phyloP scores from a whole-genome alignment of 1,140 invertebrate genomes.

The Meloidogyne chitwoodi region DNA sequence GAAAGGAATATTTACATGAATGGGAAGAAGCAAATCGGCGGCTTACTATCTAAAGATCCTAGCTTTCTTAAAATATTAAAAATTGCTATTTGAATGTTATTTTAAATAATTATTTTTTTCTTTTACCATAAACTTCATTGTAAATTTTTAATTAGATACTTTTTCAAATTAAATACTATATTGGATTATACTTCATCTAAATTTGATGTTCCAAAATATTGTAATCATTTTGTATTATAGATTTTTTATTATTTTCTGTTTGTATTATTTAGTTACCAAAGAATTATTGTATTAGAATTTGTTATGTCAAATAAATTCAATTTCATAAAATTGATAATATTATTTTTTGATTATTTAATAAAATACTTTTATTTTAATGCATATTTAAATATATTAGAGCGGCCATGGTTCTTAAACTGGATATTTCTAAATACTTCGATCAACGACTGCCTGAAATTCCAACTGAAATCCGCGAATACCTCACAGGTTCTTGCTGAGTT shows the following conservation, averaged over 20 bases:
- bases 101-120: background rate
- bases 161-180: background rate
- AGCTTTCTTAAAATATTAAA: background rate
- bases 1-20: slow-evolving; percentile 14
- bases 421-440: slow-evolving; percentile 26
- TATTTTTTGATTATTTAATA: too few species aligned
- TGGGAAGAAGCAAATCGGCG: background rate
- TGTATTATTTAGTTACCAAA: too few species aligned
- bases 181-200: background rate
- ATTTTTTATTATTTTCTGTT: too few species aligned
- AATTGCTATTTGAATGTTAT: background rate
- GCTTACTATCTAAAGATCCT: background rate
- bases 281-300: too few species aligned
- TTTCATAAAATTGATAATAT: too few species aligned
- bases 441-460: slow-evolving; percentile 32
- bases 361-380: background rate
- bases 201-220: background rate
- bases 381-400: background rate
- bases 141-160: background rate
- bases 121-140: background rate
- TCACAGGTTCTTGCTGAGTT: slow-evolving; percentile 18
- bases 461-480: slow-evolving; percentile 32
- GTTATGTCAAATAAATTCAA: too few species aligned
- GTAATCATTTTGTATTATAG: background rate
- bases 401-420: slow-evolving; percentile 8